These are phyloP conservation scores for Tyrophagus putrescentiae DNA, from an alignment of 1,140 invertebrate genomes.

Conservation along the genomic window DNA sequence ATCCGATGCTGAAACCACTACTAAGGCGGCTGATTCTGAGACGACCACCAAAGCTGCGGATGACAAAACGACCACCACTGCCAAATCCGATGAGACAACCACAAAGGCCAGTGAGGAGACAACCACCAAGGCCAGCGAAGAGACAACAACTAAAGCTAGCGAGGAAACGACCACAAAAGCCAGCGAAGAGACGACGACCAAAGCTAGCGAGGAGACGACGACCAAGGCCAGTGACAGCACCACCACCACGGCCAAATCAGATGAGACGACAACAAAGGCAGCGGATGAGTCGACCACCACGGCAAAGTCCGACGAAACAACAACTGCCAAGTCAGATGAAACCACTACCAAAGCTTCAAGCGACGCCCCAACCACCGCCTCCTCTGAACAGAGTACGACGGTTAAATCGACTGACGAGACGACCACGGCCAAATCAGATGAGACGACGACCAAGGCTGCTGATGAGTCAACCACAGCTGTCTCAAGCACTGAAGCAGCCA, in stretches of 20 bases:
- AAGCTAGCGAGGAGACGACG: not conserved
- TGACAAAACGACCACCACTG: constrained; percentile 9
- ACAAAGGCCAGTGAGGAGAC: not conserved
- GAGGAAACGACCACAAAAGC: not conserved
- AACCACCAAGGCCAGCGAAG: not conserved
- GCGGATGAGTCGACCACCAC: not conserved
- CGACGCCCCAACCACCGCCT: not conserved
- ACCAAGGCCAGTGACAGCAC: not conserved
- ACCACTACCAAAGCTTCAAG: not conserved
- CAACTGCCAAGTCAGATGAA: not conserved
- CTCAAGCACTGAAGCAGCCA: not conserved
- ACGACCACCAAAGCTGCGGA: not conserved
- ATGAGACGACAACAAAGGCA: not conserved
- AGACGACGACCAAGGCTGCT: not conserved
- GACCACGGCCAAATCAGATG: not conserved
- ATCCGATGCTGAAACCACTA: not conserved
- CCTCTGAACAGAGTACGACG: not conserved
- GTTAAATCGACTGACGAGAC: not conserved
- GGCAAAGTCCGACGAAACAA: not conserved
- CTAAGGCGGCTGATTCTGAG: not conserved
- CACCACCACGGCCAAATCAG: not conserved
- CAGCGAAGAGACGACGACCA: not conserved
- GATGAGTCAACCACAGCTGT: not conserved
- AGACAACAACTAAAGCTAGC: not conserved
- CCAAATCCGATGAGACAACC: not conserved